Base-by-base conservation (phyloP, 2,113 vertebrate species). In the Emydocephalus ijimae region DNA sequence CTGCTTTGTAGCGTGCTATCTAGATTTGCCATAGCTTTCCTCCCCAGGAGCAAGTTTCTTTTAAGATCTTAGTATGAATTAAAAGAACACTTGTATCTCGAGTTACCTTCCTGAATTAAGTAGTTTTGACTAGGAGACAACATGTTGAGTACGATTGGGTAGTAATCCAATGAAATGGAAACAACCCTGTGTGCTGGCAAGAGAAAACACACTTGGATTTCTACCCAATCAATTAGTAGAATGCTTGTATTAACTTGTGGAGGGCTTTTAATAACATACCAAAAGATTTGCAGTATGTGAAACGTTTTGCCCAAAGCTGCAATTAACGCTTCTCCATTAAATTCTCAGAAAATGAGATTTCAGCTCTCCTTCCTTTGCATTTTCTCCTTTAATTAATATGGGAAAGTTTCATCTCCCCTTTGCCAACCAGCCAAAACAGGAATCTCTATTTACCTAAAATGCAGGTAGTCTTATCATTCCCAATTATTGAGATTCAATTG, bases 61-160 rank as follows among this genome's bases (percentile, higher is more conserved):
- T 50, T 52, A 9, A 20, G 1, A 43, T 43, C 18, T 34, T 43
- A 23, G 34, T 20, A 7, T 21, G 74, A 43, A 43, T 81, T 81
- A 43, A 81, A 81, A 39, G 69, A 39, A 81, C 18, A 0, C 1
- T 21, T 81, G 74, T 81, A 43, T 81, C 34, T 43, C 74, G 34
- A 21, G 34, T 43, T 81, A 7, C 2, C 15, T 34, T 39, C n/a
- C 2, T 3, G 69, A 39, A 2, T 39, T 29, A n/a, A n/a, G 4
- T 34, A 34, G 57, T 93, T 90, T 94, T 95, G 94, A 95, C 95
- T 96, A 85, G 56, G 43, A 90, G 95, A 94, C 95, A 92, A 74
- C 93, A 92, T 95, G 93, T 97, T 97, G 93, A 93, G 93, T 94
- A 93, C 94, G 89, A 95, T 92, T 95, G 85, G 29, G 91, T 26